Conservation (phyloP, 2,113 vertebrate species). For the Poeciliopsis retropinna region DNA sequence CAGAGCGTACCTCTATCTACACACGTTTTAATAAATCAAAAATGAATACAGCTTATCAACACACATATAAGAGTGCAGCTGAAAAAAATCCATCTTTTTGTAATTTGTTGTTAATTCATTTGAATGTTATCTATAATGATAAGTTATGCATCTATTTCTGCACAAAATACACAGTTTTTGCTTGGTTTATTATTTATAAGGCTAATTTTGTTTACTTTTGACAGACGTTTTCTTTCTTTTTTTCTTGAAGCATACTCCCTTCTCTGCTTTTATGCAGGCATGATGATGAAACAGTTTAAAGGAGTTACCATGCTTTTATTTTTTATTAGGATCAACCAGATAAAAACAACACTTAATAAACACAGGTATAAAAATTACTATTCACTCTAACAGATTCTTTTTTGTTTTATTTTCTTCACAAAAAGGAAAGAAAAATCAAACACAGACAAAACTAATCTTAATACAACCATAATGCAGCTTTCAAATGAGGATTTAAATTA, state of each 20-base stretch:
- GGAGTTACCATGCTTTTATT: slow-evolving; percentile 12
- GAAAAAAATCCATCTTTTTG: not conserved
- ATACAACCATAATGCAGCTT: not conserved
- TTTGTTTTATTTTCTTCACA: not conserved
- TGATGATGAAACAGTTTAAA: slow-evolving; percentile 35
- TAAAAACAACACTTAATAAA: slow-evolving; percentile 4
- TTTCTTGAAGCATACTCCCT: slow-evolving; percentile 3
- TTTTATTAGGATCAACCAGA: slow-evolving; percentile 24
- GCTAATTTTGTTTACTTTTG: slow-evolving; percentile 5
- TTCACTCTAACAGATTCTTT: not conserved
- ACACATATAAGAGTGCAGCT: not conserved
- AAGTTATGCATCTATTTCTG: not conserved
- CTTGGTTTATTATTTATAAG: slow-evolving; percentile 10
- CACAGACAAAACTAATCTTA: no score
- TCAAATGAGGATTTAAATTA: no score
- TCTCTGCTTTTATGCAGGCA: slow-evolving; percentile 13
- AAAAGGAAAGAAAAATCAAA: no score
- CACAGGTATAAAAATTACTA: not conserved
- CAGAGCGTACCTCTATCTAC: slow-evolving; percentile 17
- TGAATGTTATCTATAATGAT: not conserved
- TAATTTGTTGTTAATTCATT: not conserved
- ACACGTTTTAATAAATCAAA: slow-evolving; percentile 20
- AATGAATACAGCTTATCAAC: not conserved
- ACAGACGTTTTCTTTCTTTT: not conserved
- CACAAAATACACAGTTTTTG: slow-evolving; percentile 19